Evolutionary conservation across 2,113 vertebrate genomes (phyloP).

Genomic region (Sapajus apella): DNA sequence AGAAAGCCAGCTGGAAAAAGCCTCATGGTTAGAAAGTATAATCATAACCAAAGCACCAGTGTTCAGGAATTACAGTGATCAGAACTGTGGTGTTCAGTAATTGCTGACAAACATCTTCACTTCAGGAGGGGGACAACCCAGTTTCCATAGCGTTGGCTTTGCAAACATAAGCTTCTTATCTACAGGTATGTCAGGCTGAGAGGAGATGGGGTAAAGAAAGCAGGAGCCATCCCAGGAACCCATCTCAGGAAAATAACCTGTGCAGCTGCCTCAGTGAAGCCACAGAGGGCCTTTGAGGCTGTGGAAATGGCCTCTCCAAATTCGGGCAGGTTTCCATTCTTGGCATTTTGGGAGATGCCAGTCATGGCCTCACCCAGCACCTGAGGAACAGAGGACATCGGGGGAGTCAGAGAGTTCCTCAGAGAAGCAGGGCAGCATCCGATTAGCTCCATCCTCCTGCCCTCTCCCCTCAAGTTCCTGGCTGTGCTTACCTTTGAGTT

Average conservation of each 20-base stretch:
- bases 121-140: not conserved
- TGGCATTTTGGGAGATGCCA: constrained; percentile 97
- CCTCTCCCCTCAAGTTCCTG: not conserved
- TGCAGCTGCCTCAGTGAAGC: constrained; percentile 95
- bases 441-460: not conserved
- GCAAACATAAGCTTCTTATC: not conserved
- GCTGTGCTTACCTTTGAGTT: constrained; percentile 93
- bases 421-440: not conserved
- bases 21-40: not conserved
- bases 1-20: not conserved
- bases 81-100: not conserved
- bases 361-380: constrained; percentile 98
- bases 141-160: not conserved
- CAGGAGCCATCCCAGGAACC: no score
- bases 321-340: constrained; percentile 95
- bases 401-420: not conserved
- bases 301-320: constrained; percentile 95
- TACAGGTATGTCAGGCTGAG: not conserved
- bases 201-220: not conserved
- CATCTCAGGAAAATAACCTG: constrained; percentile 86
- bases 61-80: not conserved
- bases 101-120: not conserved
- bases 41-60: not conserved
- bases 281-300: constrained; percentile 96
- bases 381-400: constrained; percentile 79